These are phyloP conservation scores for Syngnathus rostellatus DNA, from an alignment of 2,797 vertebrate genomes.

Conservation along the genomic window DNA sequence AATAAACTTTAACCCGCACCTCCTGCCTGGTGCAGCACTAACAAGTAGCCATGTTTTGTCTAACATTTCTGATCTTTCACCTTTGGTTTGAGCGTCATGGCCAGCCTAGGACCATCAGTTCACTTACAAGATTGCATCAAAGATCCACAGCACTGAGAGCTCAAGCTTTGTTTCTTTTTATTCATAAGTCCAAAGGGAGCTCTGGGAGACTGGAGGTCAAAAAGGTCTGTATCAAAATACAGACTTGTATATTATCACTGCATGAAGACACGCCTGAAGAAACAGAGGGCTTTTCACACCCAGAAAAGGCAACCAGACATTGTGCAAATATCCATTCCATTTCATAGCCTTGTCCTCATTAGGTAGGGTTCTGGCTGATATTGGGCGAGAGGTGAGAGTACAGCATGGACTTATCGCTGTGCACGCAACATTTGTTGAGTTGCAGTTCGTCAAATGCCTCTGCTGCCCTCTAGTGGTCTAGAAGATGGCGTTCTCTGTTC, in stretches of 20 bases:
- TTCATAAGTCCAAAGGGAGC: constrained; percentile 18
- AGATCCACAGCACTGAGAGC: background rate
- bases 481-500: background rate
- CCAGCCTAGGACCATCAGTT: constrained; percentile 14
- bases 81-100: constrained; percentile 17
- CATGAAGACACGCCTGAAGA: background rate
- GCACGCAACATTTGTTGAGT: background rate
- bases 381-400: background rate
- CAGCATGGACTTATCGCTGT: background rate
- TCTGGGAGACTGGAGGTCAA: constrained; percentile 6
- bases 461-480: constrained; percentile 29
- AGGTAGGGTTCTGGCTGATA: background rate
- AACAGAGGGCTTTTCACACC: background rate
- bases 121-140: constrained; percentile 21
- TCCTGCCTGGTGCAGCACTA: constrained; percentile 13
- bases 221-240: constrained; percentile 16
- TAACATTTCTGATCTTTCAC: constrained; percentile 26
- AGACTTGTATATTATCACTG: constrained; percentile 4
- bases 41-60: constrained; percentile 37
- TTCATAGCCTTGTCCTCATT: background rate
- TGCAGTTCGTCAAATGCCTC: constrained; percentile 8
- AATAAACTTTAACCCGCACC: constrained; percentile 20
- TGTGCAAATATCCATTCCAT: background rate
- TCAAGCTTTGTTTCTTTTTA: constrained; percentile 25
- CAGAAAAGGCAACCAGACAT: background rate